phyloP scores from a whole-genome alignment of 2,797 vertebrate species.

The Monodelphis domestica region DNA sequence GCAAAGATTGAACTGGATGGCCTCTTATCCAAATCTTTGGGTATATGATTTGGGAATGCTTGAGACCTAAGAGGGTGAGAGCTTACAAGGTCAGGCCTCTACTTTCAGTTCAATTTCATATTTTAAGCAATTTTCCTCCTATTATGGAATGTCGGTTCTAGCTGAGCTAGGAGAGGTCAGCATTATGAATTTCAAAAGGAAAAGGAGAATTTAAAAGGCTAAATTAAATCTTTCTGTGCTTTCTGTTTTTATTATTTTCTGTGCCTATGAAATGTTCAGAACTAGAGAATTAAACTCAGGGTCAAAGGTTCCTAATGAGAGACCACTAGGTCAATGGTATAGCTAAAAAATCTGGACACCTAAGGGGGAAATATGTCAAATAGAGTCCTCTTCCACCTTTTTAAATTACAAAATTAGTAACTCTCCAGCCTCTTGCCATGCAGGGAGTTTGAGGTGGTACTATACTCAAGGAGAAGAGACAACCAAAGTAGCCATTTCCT shows the following conservation, averaged over 20 bases:
- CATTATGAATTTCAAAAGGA: background rate
- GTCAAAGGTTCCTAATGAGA: background rate
- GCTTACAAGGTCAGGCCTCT: background rate
- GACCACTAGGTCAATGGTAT: background rate
- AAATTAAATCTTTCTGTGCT: background rate
- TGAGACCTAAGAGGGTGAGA: background rate
- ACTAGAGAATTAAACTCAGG: background rate
- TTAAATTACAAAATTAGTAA: background rate
- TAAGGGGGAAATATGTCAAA: background rate
- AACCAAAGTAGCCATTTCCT: background rate
- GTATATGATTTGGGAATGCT: background rate
- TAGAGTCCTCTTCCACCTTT: background rate
- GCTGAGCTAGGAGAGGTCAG: background rate
- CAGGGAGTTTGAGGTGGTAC: too few relatives aligned
- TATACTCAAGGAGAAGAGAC: background rate
- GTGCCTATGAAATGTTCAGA: background rate
- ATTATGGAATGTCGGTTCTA: background rate
- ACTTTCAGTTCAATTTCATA: background rate
- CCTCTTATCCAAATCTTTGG: background rate
- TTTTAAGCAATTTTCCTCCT: background rate
- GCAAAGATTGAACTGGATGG: background rate
- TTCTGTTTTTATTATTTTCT: background rate
- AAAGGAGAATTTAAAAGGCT: background rate
- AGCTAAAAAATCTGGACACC: background rate
- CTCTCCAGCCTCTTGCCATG: background rate